Conservation (phyloP, 2,888 invertebrate species). For the Prosapia bicincta region DNA sequence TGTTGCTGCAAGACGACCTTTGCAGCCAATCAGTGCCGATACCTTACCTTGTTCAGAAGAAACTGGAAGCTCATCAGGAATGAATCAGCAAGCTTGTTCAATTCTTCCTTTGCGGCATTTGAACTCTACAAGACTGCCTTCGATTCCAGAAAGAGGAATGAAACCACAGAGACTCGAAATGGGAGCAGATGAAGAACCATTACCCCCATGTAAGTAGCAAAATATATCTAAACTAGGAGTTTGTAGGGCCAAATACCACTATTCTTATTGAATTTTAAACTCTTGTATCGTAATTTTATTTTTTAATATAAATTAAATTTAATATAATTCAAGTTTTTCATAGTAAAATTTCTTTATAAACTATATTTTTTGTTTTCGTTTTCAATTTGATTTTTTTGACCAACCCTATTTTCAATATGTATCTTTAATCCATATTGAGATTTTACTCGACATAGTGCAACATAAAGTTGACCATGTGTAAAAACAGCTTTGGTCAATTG, state of each 20-base stretch:
- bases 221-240: no score
- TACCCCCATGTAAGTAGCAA: slow-evolving; percentile 77
- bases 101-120: slow-evolving; percentile 64
- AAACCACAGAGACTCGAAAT: slow-evolving; percentile 56
- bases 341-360: no score
- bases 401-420: no score
- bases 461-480: no score
- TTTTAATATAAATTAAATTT: neutral
- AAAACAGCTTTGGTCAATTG: no score
- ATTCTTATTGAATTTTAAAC: no score
- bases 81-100: slow-evolving; percentile 36
- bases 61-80: slow-evolving; percentile 6
- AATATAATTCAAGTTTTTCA: neutral
- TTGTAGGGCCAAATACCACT: neutral
- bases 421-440: no score
- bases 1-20: slow-evolving; percentile 8
- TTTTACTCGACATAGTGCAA: no score
- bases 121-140: slow-evolving; percentile 72
- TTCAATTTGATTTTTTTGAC: no score
- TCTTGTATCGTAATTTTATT: no score
- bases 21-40: neutral
- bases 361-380: no score
- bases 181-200: slow-evolving; percentile 63
- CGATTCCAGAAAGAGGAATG: slow-evolving; percentile 72
- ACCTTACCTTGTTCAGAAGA: neutral